Evolutionary conservation across 2,113 vertebrate genomes (phyloP).

Genomic region (Octodon degus): DNA sequence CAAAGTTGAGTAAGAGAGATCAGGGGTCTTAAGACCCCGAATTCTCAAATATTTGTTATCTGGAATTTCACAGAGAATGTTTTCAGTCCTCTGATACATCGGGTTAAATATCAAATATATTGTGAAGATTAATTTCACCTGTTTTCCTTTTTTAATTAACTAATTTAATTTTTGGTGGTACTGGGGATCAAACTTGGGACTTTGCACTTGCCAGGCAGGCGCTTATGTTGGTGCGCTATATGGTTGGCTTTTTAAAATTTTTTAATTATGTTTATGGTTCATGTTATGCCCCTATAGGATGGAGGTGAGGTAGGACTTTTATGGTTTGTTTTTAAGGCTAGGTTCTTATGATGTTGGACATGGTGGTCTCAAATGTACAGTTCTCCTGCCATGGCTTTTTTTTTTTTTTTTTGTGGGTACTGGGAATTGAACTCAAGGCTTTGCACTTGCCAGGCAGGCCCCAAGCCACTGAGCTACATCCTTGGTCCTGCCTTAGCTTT

Average conservation of each 20-base stretch:
- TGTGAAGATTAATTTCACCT: neutral
- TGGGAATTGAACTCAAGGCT: too few species aligned
- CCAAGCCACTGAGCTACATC: too few species aligned
- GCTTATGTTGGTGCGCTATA: too few species aligned
- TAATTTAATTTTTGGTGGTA: too few species aligned
- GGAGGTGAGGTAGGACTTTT: neutral
- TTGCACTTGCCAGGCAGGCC: too few species aligned
- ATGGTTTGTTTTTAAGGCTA: neutral
- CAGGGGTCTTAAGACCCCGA: neutral
- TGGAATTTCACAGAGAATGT: neutral
- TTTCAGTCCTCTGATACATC: neutral
- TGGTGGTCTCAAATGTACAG: neutral
- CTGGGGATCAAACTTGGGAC: too few species aligned
- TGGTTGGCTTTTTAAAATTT: neutral
- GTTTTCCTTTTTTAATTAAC: neutral
- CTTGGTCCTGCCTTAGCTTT: neutral
- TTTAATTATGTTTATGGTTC: neutral
- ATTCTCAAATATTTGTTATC: neutral
- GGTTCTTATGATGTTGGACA: neutral
- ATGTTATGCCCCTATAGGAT: neutral
- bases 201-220: too few species aligned
- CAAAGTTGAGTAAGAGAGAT: neutral
- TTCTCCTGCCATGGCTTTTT: neutral
- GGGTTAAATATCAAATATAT: conserved; percentile 9
- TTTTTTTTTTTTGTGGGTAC: too few species aligned